Evolutionary conservation across 1,140 invertebrate genomes (phyloP), one percentile per base, ranked within the genome.

Genomic region (Wasmannia auropunctata): DNA sequence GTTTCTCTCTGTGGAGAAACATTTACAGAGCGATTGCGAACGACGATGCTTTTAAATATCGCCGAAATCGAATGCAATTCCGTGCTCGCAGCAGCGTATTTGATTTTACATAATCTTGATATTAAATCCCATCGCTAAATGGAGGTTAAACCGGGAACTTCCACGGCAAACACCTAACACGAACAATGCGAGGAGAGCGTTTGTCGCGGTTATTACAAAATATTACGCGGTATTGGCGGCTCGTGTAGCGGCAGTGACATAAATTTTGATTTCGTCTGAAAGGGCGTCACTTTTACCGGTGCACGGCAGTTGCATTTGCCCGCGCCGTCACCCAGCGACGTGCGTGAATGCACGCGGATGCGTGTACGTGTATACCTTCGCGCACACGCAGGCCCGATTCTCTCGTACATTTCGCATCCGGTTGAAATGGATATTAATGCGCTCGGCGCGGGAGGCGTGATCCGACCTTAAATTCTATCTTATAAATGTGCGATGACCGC

Each of bases 401-500:
- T 43, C 25, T 40, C 51, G 40, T 67, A 63, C 77, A 63, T 77
- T n/a, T 67, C 65, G 43, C 58, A 86, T 88, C 84, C 88, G 87
- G 74, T 93, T 91, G 90, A 92, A 93, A 93, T 92, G 89, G 92
- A 93, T 93, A 93, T 93, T 93, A 93, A 93, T 93, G 90, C 90
- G 87, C 88, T 88, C 86, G 49, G 79, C 56, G 25, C 51, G 51
- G 49, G 3, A 60, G 83, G 85, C 88, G 62, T 58, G 87, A 90
- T 80, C 88, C 84, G 89, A 88, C 91, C 89, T 93, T 93, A 93
- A 93, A 93, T 93, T 87, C 88, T 87, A 81, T 84, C 91, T 93
- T 93, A 92, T 93, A 87, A 91, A 93, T 90, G 88, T 77, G 77
- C 90, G 92, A 93, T 91, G 90, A 88, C 80, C 87, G 51, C 56